Conservation (phyloP, 2,113 vertebrate genomes). For the Hystrix brachyura region DNA sequence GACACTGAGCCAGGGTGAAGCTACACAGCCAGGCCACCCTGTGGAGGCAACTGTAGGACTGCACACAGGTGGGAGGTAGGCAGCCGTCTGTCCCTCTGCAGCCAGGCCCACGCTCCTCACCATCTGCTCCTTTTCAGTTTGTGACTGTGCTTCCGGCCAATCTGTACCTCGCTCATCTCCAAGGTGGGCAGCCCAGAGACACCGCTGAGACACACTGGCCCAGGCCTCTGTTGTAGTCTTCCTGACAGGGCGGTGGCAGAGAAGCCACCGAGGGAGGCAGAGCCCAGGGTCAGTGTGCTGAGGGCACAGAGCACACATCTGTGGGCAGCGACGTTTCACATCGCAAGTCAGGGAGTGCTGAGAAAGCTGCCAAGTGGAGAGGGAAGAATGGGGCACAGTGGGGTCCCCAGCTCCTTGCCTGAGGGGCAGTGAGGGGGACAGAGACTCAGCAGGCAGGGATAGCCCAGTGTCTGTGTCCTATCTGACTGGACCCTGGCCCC, state of each 20-base stretch:
- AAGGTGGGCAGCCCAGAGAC: not conserved
- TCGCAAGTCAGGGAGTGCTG: not conserved
- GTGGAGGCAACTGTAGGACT: too few relatives aligned
- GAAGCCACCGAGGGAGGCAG: not conserved
- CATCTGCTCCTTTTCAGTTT: not conserved
- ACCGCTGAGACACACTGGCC: not conserved
- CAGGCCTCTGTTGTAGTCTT: not conserved
- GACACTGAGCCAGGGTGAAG: not conserved
- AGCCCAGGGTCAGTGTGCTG: not conserved
- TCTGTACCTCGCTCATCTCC: not conserved
- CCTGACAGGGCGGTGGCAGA: too few relatives aligned
- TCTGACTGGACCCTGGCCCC: not conserved
- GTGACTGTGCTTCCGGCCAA: not conserved
- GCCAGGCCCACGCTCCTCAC: not conserved
- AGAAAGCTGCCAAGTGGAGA: not conserved
- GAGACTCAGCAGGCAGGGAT: not conserved
- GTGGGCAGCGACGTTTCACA: not conserved
- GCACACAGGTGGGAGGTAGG: fast-evolving
- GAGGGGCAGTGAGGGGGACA: not conserved
- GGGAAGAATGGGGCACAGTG: fast-evolving
- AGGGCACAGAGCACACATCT: fast-evolving
- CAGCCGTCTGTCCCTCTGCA: fast-evolving
- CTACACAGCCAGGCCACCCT: fast-evolving
- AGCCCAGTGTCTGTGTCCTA: fast-evolving
- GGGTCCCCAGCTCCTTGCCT: not conserved